These are phyloP conservation scores for Prochilodus magdalenae DNA, from an alignment of 2,113 vertebrate genomes.

Conservation along the genomic window DNA sequence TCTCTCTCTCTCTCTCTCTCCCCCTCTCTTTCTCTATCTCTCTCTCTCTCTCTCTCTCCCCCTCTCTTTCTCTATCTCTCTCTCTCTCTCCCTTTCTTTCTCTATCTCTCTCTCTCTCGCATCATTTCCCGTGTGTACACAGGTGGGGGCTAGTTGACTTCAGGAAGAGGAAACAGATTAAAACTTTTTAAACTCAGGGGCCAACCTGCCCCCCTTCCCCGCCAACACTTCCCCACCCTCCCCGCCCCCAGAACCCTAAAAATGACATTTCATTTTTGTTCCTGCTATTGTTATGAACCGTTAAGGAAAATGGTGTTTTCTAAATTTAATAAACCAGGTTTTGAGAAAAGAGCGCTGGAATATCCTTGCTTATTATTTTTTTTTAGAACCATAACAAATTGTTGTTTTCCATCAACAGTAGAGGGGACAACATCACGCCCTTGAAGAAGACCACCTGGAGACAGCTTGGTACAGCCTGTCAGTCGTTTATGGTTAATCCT, in stretches of 20 bases:
- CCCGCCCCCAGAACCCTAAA: constrained; percentile 41
- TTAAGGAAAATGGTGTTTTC: constrained; percentile 81
- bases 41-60: background rate
- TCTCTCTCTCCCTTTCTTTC: no score
- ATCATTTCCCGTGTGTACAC: constrained; percentile 18
- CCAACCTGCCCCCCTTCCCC: constrained; percentile 69
- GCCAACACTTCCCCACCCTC: background rate
- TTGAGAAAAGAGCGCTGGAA: constrained; percentile 66
- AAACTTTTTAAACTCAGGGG: constrained; percentile 83
- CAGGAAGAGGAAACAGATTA: constrained; percentile 69
- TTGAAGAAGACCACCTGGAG: no score
- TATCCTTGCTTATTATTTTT: background rate
- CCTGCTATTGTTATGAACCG: constrained; percentile 80
- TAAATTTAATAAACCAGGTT: constrained; percentile 86
- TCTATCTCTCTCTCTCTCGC: constrained; percentile 17
- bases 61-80: background rate
- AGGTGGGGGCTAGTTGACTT: constrained; percentile 66
- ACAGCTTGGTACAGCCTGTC: no score
- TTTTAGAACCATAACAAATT: no score
- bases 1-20: background rate
- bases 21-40: no score
- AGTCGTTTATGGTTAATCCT: no score
- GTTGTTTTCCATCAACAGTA: no score
- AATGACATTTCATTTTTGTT: constrained; percentile 68
- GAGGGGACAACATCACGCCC: no score